Evolutionary conservation across 30 jellyfish, hydroid and myxozoan species (phyloP), one percentile per base, ranked within the genome.

Genomic region (Aurelia aurita): DNA sequence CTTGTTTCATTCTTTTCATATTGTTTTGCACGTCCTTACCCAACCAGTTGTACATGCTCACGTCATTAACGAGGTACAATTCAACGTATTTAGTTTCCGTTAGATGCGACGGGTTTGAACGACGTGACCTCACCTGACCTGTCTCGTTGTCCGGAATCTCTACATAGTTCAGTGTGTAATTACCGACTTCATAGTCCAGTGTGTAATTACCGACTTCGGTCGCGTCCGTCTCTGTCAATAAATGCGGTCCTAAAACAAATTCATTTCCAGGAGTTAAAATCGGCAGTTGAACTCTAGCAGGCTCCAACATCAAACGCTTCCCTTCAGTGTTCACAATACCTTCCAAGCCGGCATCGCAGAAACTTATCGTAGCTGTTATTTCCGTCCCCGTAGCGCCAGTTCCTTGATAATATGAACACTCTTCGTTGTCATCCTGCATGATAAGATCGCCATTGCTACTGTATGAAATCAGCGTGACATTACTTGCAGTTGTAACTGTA

Each of bases 61-160:
- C 46, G 55, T 92, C 98, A 69, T 92, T 87, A 13, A 92, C 97
- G 22, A 87, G 26, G 64, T 85, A 92, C 77, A 92, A 46, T 79
- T 92, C 98, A 22, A 92, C 74, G 75, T 81, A 92, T 54, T 91
- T 84, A 10, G 90, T 89, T 11, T 80, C 90, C 10, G 83, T 54
- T 29, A 83, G 43, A 1, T 83, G 93, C 31, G 19, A 53, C 58
- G 68, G 47, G 72, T 65, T 65, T 18, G 59, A 9, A 5, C 82
- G 65, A 9, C 49, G 39, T 39, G 51, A 39, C 9, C 51, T 39
- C 13, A 3, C 51, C 15, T 14, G 51, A 8, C 51, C 75, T 49
- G 69, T 31, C 21, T 32, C 60, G 16, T 35, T 20, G 0, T 20
- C 62, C 58, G 86, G 61, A 18, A 74, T 57, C 43, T 18, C 3